Base-by-base conservation (phyloP, 1,140 invertebrate genomes). In the Caenorhabditis briggsae region DNA sequence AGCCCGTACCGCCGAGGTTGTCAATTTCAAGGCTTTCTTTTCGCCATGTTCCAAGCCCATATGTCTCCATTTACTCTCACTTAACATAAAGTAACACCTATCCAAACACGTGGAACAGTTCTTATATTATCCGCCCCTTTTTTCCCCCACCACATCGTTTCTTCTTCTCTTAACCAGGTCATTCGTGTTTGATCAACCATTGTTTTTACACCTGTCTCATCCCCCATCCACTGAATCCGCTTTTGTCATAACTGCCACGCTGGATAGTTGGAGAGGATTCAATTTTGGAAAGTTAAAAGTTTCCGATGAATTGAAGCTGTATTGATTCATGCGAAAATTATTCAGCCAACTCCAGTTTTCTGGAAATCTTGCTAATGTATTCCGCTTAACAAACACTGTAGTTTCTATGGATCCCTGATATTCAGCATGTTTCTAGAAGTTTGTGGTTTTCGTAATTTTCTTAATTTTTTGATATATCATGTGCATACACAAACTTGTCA, bases 121-220 rank as follows among this genome's bases (percentile, higher is more conserved):
- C 33, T 33, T 33, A 33, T 33, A 33, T 33, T 53, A 46, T 14
- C n/a, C 65, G 6, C 46, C 65, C 20, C 2, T 25, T 23, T 41
- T 48, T 50, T 50, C 20, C 70, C 7, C 43, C n/a, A 12, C 33
- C 33, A 33, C 33, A 33, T 33, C 33, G 33, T 1, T 33, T 9
- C 46, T 8, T n/a, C 14, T 33, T 50, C 23, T 23, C 5, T 11
- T 78, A 78, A 78, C 70, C 70, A 78, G 70, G 70, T 78, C 70
- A 78, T 20, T 78, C 70, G 23, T 78, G 70, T 78, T 78, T 78
- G 70, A 78, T 78, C 70, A 78, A 78, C 70, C 70, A 78, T 78
- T 78, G 70, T 78, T 78, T 78, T 46, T 46, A 78, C 70, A 78
- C 70, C 70, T 78, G 70, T 41, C 70, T 46, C 46, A 7, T 50